phyloP scores from a whole-genome alignment of 2,888 invertebrate species.

The Plagodis pulveraria region DNA sequence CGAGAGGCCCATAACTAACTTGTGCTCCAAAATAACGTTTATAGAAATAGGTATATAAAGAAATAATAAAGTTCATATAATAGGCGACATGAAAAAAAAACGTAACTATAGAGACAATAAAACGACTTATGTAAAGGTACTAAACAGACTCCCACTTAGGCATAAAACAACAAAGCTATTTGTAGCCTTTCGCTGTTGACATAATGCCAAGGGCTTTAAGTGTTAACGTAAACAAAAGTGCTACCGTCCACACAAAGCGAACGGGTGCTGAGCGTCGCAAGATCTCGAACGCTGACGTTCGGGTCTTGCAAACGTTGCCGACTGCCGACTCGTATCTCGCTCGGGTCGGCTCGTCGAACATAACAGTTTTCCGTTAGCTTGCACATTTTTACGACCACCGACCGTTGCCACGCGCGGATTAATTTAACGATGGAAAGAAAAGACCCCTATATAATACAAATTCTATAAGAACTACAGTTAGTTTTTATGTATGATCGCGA shows the following conservation, averaged over 20 bases:
- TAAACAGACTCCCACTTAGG: no score
- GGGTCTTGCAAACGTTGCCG: constrained; percentile 27
- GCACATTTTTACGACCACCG: constrained; percentile 70
- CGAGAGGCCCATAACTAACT: constrained; percentile 21
- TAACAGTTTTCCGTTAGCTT: constrained; percentile 67
- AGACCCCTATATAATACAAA: no score
- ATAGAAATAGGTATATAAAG: constrained; percentile 3
- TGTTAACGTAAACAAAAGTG: constrained; percentile 28
- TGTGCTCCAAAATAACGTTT: constrained; percentile 18
- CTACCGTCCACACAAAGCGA: constrained; percentile 19
- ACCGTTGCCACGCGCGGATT: constrained; percentile 39
- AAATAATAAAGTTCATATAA: no score
- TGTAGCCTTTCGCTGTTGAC: constrained; percentile 18
- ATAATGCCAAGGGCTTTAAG: constrained; percentile 27
- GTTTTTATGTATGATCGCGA: no score
- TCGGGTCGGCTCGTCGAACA: constrained; percentile 35
- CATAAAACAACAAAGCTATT: constrained; percentile 1
- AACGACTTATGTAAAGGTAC: no score
- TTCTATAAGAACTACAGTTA: no score
- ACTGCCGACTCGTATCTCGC: constrained; percentile 25
- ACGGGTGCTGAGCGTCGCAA: constrained; percentile 22
- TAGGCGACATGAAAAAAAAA: no score
- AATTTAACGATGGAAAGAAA: constrained; percentile 34
- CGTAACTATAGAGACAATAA: no score
- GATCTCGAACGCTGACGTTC: constrained; percentile 28